Evolutionary conservation across 2,113 vertebrate genomes (phyloP), one percentile per base, ranked within the genome.

Genomic region (Mesembrinibis cayennensis): DNA sequence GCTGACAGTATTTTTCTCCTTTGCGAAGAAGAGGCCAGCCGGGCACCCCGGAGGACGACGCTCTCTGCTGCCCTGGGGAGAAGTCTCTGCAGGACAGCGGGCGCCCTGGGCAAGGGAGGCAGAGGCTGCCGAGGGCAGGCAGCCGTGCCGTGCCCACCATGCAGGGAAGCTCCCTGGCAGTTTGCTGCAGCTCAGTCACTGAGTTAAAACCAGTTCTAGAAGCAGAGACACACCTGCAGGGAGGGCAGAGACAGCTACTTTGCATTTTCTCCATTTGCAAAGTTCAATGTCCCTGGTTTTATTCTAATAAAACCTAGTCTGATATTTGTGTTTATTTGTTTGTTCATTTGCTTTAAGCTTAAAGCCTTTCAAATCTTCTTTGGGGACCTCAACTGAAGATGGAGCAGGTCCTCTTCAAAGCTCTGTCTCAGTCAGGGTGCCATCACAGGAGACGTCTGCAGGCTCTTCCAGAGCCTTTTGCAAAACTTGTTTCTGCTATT

Each of bases 41-140:
- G 0, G 58, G 15, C 16, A 23, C 6, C 7, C 1, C 3, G 61
- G 15, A n/a, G 49, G 8, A 1, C 18, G 32, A 23, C 0, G 1
- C 11, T 47, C 38, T 21, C 44, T 56, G 34, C 30, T 49, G 40
- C 29, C 34, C 16, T 3, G 69, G 29, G 36, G 27, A 82, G 34
- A 20, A 67, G 63, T 40, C 59, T 62, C 42, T 67, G 63, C 19
- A 27, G 42, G 58, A 71, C 40, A 18, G 16, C 19, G 34, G 32
- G 26, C 2, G 1, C 3, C 4, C 25, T 7, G 5, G 42, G 29
- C 25, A 18, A 34, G 26, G 18, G 10, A 58, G 27, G 20, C 50
- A 50, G 40, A 40, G 61, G n/a, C 38, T 90, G 66, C 13, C 1
- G 0, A 25, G 26, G 36, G 16, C 62, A 16, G 38, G 13, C 53